Evolutionary conservation across 2,888 invertebrate genomes (phyloP), one percentile per base, ranked within the genome.

Genomic region (Aporophyla lueneburgensis): DNA sequence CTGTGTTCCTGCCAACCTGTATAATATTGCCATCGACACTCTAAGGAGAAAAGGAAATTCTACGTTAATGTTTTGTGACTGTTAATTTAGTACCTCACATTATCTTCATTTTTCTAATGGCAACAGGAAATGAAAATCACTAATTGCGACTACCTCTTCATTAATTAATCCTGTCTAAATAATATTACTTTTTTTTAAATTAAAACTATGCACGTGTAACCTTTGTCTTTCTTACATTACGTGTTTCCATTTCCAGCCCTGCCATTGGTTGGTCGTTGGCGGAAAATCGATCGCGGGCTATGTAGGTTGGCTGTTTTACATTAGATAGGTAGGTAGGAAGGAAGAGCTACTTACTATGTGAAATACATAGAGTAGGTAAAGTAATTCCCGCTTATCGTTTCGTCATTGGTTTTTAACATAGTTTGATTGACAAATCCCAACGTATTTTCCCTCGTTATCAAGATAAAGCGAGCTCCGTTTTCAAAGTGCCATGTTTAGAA

Each of bases 271-370:
- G 86, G 71, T 46, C 62, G 74, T 63, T 70, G 61, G 71, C 77
- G 85, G 89, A 88, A 89, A 91, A 91, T 91, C 90, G 84, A 91
- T 91, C 80, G 72, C 46, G 19, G 19, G 43, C 63, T 80, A 86
- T 83, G 86, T 87, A 87, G 84, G 83, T 81, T 85, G 87, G 83
- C 78, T 75, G 85, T 72, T 75, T 24, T 65, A 56, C 62, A 40
- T 46, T 68, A 69, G 53, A 33, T 24, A 70, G 70, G 43, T 63
- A 68, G 68, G 66, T 58, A 63, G 58, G 33, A n/a, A 43, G 43
- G 51, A 59, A 56, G 10, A n/a, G 1, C 10, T 72, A 66, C 27
- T 6, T 72, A 66, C 40, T 59, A 33, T 33, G 59, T 81, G n/a
- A 24, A 65, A 19, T 62, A n/a, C 24, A 5, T 19, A 63, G 6